Conservation (phyloP, 2,113 vertebrate genomes). For the Periophthalmus modestus region DNA sequence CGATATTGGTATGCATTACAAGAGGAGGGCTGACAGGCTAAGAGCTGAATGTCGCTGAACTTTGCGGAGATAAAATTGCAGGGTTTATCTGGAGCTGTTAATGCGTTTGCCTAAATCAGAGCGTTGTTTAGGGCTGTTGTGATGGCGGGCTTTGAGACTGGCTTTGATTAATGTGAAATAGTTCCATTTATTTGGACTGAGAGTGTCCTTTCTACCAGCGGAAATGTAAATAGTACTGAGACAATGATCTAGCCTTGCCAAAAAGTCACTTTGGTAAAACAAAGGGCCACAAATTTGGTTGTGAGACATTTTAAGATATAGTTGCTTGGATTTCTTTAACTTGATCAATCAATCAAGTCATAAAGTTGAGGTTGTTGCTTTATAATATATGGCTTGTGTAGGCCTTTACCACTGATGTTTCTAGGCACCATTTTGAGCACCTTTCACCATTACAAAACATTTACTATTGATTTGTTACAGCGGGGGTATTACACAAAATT, state of each 20-base stretch:
- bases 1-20: conserved; percentile 41
- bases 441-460: too few relatives aligned
- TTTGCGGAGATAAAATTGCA: conserved; percentile 32
- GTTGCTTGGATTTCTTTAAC: not conserved
- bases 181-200: conserved; percentile 5
- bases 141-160: conserved; percentile 8
- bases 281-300: not conserved
- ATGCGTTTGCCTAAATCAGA: conserved; percentile 32
- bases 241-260: not conserved
- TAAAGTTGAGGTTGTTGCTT: not conserved
- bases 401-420: not conserved
- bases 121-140: conserved; percentile 29
- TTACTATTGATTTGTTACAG: too few relatives aligned
- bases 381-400: not conserved
- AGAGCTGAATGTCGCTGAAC: conserved; percentile 23
- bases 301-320: conserved; percentile 7
- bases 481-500: too few relatives aligned
- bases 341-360: too few relatives aligned
- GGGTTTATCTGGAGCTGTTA: conserved; percentile 32
- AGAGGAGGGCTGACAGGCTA: conserved; percentile 12
- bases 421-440: too few relatives aligned
- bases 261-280: conserved; percentile 10
- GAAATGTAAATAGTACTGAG: conserved; percentile 15
- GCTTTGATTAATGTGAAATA: conserved; percentile 27
- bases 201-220: not conserved